phyloP scores from a whole-genome alignment of 2,888 invertebrate species.

The Cryptocephalus primarius region DNA sequence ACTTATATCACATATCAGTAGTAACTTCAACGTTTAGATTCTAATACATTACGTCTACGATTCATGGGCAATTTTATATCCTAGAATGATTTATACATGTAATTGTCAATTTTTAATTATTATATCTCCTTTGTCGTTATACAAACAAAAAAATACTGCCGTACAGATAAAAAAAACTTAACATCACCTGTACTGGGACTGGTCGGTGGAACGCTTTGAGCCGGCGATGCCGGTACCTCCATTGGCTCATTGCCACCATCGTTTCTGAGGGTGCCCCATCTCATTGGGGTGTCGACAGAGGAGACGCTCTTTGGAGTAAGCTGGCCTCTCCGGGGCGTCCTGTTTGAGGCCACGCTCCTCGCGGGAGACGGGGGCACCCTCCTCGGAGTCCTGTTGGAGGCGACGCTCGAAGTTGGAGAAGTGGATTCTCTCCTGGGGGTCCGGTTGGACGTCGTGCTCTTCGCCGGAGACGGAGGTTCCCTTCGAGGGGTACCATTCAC shows the following conservation, averaged over 20 bases:
- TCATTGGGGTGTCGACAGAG: slow-evolving; percentile 33
- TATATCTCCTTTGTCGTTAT: too few species aligned
- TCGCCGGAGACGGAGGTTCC: slow-evolving; percentile 4
- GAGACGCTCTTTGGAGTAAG: slow-evolving; percentile 23
- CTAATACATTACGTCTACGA: too few species aligned
- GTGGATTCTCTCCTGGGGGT: slow-evolving; percentile 8
- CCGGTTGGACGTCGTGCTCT: slow-evolving; percentile 1
- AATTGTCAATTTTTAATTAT: too few species aligned
- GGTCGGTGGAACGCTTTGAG: slow-evolving; percentile 30
- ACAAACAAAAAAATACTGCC: too few species aligned
- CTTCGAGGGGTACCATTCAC: not conserved
- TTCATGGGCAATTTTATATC: too few species aligned
- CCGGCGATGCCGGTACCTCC: slow-evolving; percentile 34
- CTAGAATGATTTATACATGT: too few species aligned
- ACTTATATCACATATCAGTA: too few species aligned
- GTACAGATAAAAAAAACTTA: too few species aligned
- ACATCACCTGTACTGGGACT: slow-evolving; percentile 31
- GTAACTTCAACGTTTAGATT: too few species aligned
- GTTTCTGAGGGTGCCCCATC: slow-evolving; percentile 37
- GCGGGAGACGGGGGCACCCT: slow-evolving; percentile 12
- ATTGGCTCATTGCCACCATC: slow-evolving; percentile 27
- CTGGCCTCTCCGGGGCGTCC: slow-evolving; percentile 15
- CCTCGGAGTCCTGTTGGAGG: slow-evolving; percentile 2
- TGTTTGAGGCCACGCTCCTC: slow-evolving; percentile 11
- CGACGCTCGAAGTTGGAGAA: slow-evolving; percentile 1